Evolutionary conservation across 1,140 invertebrate genomes (phyloP).

Genomic region (Psilanteris sp.): DNA sequence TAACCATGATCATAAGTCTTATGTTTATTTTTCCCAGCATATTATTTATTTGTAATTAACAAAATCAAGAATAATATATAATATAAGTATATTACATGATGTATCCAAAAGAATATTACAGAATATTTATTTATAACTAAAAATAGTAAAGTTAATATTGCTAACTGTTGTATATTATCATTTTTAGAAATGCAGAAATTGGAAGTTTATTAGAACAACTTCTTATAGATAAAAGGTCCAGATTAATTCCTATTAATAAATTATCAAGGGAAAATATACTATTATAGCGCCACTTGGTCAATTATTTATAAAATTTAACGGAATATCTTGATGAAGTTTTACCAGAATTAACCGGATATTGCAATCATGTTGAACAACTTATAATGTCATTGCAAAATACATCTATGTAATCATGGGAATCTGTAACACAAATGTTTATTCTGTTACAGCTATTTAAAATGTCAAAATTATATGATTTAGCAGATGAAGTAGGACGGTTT

Average conservation of each 20-base stretch:
- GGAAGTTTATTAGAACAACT: constrained; percentile 66
- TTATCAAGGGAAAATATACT: constrained; percentile 82
- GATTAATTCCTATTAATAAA: constrained; percentile 80
- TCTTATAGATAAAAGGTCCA: constrained; percentile 64
- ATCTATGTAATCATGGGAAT: constrained; percentile 72
- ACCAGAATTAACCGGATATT: constrained; percentile 81
- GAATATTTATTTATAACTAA: no score
- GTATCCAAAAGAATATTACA: no score
- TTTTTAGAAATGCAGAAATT: constrained; percentile 36
- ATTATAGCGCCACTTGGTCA: constrained; percentile 83
- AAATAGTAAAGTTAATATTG: no score
- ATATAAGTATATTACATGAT: no score
- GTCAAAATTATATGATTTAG: constrained; percentile 81
- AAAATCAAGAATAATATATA: no score
- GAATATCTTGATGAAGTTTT: constrained; percentile 79
- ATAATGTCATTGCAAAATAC: constrained; percentile 63
- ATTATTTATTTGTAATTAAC: no score
- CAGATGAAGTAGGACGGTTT: constrained; percentile 83
- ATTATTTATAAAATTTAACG: constrained; percentile 75
- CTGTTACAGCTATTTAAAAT: constrained; percentile 83
- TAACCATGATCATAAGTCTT: no score
- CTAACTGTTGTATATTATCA: constrained; percentile 15
- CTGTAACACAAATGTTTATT: constrained; percentile 82
- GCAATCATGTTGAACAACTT: constrained; percentile 79
- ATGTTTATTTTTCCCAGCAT: no score